Evolutionary conservation across 2,113 vertebrate species (phyloP), one percentile per base, ranked within the genome.

Genomic region (Casuarius casuarius): DNA sequence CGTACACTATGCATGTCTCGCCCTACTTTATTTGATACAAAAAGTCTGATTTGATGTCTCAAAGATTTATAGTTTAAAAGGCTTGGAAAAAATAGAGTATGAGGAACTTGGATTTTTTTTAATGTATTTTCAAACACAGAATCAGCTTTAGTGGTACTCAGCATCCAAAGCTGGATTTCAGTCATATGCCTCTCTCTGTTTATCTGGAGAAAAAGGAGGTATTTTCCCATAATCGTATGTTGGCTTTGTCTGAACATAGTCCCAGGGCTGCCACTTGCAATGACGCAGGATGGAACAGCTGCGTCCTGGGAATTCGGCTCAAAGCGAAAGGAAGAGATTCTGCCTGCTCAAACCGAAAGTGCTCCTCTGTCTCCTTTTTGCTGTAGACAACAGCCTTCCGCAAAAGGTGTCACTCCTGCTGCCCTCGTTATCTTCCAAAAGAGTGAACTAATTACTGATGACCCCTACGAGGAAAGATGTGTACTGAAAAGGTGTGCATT

Each of bases 1-100:
- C 11, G 49, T 44, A 28, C 54, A 35, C 54, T 9, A 0, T 25
- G 58, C 7, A 2, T 40, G 12, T 77, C 28, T 85, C 58, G 70
- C 44, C 62, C 48, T 78, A 9, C 40, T 90, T 70, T 58, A 67
- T 42, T 77, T 83, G 63, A 58, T 66, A 66, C 28, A 44, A 67
- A 35, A 85, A 80, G 62, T 28, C 75, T 62, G 78, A 68, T 87
- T 52, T 26, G 67, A 54, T 78, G 48, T 61, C 82, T 77, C 56
- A 51, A 84, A 95, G 72, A 73, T 71, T 46, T 66, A 75, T 33
- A 58, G 15, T 91, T 89, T 94, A 46, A 85, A 95, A 82, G 58
- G n/a, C 66, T 89, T 86, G 71, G 38, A 10, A 54, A 51, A 65
- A 71, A 84, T 0, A 28, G 19, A 33, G 19, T 58, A 75, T 84